phyloP scores from a whole-genome alignment of 2,888 invertebrate species.

The Eucera pruinosa region DNA sequence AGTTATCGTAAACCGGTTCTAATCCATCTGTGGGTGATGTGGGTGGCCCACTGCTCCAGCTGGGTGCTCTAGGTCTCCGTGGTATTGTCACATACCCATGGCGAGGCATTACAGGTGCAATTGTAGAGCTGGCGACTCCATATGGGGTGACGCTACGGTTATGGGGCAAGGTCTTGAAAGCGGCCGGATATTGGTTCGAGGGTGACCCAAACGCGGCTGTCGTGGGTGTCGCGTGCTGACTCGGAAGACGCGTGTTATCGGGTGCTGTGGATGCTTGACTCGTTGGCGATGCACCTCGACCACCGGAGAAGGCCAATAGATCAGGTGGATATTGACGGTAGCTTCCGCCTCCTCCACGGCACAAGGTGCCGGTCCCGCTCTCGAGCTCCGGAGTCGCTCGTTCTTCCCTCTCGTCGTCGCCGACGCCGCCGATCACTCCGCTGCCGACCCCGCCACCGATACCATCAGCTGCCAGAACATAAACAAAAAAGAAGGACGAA shows the following conservation, averaged over 20 bases:
- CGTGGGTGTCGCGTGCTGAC: slow-evolving; percentile 83
- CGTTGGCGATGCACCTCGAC: slow-evolving; percentile 82
- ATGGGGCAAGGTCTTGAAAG: slow-evolving; percentile 93
- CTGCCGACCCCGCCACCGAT: slow-evolving; percentile 85
- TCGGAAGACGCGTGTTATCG: slow-evolving; percentile 88
- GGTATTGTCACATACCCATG: slow-evolving; percentile 95
- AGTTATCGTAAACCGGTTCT: slow-evolving; percentile 94
- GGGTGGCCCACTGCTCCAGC: slow-evolving; percentile 90
- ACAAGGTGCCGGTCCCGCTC: slow-evolving; percentile 81
- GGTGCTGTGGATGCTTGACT: slow-evolving; percentile 93
- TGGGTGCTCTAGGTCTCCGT: slow-evolving; percentile 92
- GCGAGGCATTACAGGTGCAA: slow-evolving; percentile 89
- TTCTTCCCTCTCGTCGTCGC: slow-evolving; percentile 76
- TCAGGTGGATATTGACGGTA: slow-evolving; percentile 91
- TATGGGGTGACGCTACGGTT: slow-evolving; percentile 84
- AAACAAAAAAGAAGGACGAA: slow-evolving; percentile 74
- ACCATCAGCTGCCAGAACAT: slow-evolving; percentile 83
- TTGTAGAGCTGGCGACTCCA: slow-evolving; percentile 83
- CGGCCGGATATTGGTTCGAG: slow-evolving; percentile 84
- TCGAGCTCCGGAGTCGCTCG: slow-evolving; percentile 69
- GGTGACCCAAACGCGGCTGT: slow-evolving; percentile 80
- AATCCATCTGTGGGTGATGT: slow-evolving; percentile 84
- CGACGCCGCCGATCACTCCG: slow-evolving; percentile 66
- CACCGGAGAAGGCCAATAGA: slow-evolving; percentile 91
- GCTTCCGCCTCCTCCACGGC: slow-evolving; percentile 83